Conservation (phyloP, 1,140 invertebrate genomes). For the Heliconius hewitsoni region DNA sequence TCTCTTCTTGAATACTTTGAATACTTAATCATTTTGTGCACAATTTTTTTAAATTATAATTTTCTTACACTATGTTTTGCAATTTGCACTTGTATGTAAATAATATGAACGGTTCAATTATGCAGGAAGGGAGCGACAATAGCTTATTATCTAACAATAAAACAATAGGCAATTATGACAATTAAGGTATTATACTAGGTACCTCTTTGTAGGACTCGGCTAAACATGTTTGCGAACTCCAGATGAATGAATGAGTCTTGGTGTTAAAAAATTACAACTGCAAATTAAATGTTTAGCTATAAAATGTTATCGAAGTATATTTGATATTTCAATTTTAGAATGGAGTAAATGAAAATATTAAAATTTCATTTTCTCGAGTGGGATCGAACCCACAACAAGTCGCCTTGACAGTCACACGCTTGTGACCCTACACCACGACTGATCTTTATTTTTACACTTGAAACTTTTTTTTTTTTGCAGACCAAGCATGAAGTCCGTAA, state of each 20-base stretch:
- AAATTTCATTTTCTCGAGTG: no score
- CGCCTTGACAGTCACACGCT: no score
- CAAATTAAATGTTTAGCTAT: background rate
- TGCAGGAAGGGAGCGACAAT: conserved; percentile 28
- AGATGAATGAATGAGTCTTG: background rate
- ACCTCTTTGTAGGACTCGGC: background rate
- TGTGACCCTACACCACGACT: no score
- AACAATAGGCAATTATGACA: conserved; percentile 59
- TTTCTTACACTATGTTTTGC: background rate
- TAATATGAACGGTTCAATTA: conserved; percentile 1
- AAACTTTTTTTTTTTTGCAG: background rate
- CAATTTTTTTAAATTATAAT: background rate
- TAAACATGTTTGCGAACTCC: background rate
- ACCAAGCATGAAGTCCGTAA: conserved; percentile 65
- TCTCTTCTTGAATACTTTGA: no score
- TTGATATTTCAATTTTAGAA: background rate
- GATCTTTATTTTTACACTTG: background rate
- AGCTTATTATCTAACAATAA: conserved; percentile 53
- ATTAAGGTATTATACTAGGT: conserved; percentile 42
- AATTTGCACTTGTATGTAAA: background rate
- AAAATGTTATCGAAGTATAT: background rate
- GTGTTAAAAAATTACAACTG: background rate
- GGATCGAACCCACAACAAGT: no score
- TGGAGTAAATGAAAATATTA: no score
- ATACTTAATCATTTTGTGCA: no score